Base-by-base conservation (phyloP, 2,888 invertebrate genomes). In the Eristalis intricaria region DNA sequence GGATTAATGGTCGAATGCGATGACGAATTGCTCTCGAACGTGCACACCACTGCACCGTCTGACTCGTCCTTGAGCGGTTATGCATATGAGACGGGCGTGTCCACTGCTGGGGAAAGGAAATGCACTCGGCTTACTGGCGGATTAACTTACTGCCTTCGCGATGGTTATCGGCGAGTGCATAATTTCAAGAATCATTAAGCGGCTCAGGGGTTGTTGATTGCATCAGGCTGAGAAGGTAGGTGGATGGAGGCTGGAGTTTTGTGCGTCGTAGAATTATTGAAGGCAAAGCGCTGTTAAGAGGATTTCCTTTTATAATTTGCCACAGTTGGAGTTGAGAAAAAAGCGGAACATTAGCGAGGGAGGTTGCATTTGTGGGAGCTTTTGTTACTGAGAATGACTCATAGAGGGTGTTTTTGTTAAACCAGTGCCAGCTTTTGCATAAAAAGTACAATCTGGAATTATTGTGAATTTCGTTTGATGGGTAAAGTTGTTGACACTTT, bases 21-120 rank as follows among this genome's bases (percentile, higher is more conserved):
- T 84, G 84, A 84, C 61, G 76, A 84, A 80, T 84, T 68, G 63
- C 74, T 29, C 69, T 79, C 60, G 65, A 70, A 74, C 75, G 74
- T 79, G 74, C 71, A 19, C 19, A 5, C 32, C 32, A 19, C 19
- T 50, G 19, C 19, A 50, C 19, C 38, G 8, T 22, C 2, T 8
- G 8, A 50, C 2, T 8, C n/a, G 75, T 56, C 84, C 79, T 84
- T 84, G 74, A 61, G 13, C 32, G 22, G 73, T 11, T 74, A 80
- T 84, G 84, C 84, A 80, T 75, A 84, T 75, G 65, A 84, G 80
- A 65, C 56, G 80, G 84, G 79, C 75, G 84, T 69, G 74, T 56
- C n/a, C 65, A 66, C 40, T 50, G 50, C 19, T 50, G 4, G 5
- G 50, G 13, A 26, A 69, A 68, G 73, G 60, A 70, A 75, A 69